phyloP scores from a whole-genome alignment of 2,113 vertebrate genomes.

The Aleadryas rufinucha region DNA sequence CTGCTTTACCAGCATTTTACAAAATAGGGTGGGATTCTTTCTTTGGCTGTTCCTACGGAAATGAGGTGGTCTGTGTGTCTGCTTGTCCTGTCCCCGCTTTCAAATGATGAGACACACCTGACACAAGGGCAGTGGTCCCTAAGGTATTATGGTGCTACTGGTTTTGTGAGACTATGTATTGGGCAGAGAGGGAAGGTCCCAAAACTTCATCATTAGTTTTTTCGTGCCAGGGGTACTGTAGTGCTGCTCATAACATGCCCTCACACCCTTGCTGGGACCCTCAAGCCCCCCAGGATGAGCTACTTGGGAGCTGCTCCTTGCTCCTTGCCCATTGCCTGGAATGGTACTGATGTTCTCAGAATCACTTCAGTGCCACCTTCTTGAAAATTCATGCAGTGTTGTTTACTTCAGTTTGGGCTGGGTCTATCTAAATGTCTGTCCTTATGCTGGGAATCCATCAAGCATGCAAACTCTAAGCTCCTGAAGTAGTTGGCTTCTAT shows the following conservation, averaged over 20 bases:
- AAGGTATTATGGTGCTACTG: not conserved
- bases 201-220: not conserved
- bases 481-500: slow-evolving; percentile 48
- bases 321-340: not conserved
- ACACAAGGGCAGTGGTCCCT: not conserved
- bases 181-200: not conserved
- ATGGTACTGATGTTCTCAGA: fast-evolving
- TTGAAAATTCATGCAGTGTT: not conserved
- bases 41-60: not conserved
- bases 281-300: fast-evolving
- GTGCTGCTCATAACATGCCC: not conserved
- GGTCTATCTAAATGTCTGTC: not conserved
- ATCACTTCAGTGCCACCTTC: not conserved
- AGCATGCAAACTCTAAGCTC: not conserved
- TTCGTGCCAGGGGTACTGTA: not conserved
- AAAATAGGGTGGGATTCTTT: not conserved
- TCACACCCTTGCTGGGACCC: not conserved
- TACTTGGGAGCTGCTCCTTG: not conserved
- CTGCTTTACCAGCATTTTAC: not conserved
- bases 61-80: not conserved
- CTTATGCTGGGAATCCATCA: not conserved
- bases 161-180: not conserved
- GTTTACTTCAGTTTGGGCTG: slow-evolving; percentile 30
- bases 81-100: not conserved
- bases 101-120: not conserved